A percentile compares a stretch with the other conserved stretches of the same genome.
Conservation (phyloP, 1,140 invertebrate species). For the Atta cephalotes region DNA sequence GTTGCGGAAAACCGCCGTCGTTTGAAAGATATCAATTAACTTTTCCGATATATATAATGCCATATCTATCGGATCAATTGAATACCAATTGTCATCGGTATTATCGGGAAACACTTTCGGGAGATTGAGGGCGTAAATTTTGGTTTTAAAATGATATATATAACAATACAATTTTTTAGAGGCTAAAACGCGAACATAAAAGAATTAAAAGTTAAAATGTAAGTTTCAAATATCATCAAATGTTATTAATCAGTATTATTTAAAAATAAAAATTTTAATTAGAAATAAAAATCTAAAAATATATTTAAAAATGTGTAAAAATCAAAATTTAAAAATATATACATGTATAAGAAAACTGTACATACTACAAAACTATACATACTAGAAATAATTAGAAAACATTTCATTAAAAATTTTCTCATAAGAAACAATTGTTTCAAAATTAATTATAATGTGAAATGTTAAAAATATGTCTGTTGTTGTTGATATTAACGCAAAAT, state of each 20-base stretch:
- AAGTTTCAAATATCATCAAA: background rate
- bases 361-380: too few species aligned
- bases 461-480: background rate
- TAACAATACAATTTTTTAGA: conserved; percentile 20
- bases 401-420: background rate
- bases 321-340: background rate
- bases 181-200: background rate
- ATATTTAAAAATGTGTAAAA: background rate
- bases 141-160: conserved; percentile 4
- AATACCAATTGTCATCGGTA: conserved; percentile 47
- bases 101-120: conserved; percentile 50
- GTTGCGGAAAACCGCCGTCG: conserved; percentile 28
- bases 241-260: background rate
- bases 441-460: background rate
- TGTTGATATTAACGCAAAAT: background rate
- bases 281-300: background rate
- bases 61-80: conserved; percentile 46
- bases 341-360: too few species aligned
- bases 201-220: conserved; percentile 28
- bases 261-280: background rate
- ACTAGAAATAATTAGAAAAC: too few species aligned
- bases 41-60: conserved; percentile 44
- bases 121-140: conserved; percentile 30
- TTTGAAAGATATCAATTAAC: conserved; percentile 52
- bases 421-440: background rate